Conservation (phyloP, 2,888 invertebrate species). For the Phania funesta region DNA sequence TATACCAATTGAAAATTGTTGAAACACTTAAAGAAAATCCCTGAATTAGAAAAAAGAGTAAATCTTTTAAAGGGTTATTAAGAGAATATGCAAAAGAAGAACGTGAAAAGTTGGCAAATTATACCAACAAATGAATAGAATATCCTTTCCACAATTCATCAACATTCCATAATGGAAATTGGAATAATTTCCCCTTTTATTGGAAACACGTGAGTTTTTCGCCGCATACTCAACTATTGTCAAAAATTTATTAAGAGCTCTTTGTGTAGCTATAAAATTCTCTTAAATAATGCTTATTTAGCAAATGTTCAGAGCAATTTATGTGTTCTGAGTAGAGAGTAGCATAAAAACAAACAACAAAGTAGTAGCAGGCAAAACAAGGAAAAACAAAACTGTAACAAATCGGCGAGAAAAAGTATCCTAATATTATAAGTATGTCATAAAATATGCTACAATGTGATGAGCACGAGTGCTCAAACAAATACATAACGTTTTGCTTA, state of each 20-base stretch:
- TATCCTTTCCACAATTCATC: not conserved
- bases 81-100: not conserved
- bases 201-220: slow-evolving; percentile 66
- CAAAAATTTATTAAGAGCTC: slow-evolving; percentile 12
- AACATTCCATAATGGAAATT: slow-evolving; percentile 28
- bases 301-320: slow-evolving; percentile 8
- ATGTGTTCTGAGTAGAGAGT: not conserved
- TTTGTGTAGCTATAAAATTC: not conserved
- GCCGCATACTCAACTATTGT: slow-evolving; percentile 38
- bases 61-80: not conserved
- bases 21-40: no score
- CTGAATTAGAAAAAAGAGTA: no score
- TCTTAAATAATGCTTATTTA: slow-evolving; percentile 22
- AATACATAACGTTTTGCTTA: slow-evolving; percentile 43
- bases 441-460: slow-evolving; percentile 60
- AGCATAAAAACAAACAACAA: not conserved
- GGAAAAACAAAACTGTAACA: slow-evolving; percentile 55
- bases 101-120: not conserved
- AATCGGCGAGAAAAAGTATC: slow-evolving; percentile 65
- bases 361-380: not conserved
- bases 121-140: slow-evolving; percentile 5
- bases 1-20: no score
- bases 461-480: slow-evolving; percentile 40
- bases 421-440: slow-evolving; percentile 66
- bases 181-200: slow-evolving; percentile 43